Evolutionary conservation across 2,888 invertebrate genomes (phyloP), one percentile per base, ranked within the genome.

Genomic region (Myathropa florea): DNA sequence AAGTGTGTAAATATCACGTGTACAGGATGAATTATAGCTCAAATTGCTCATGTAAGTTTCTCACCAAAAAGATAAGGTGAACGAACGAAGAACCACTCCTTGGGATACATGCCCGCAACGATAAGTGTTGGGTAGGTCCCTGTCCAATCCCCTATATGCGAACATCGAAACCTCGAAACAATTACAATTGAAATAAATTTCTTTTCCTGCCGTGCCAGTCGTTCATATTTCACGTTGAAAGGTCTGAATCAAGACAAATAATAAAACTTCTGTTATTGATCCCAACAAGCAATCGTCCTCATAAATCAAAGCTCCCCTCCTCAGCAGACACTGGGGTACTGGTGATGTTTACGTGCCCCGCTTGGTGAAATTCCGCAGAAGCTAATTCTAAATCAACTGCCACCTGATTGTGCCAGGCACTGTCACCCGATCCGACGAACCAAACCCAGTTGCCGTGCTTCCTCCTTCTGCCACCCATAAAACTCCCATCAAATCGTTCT

Each of bases 401-500:
- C 68, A 72, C 59, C 36, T 12, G 24, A 57, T 68, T 77, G 85
- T 85, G 55, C 85, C 85, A 73, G 82, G 85, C 33, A 85, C 85
- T 72, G 82, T 73, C 85, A 81, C 61, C 59, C 53, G 28, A 68
- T 1, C 36, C 10, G 65, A 3, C 4, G 30, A 33, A 18, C 18
- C 46, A 4, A 18, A 7, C 46, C 18, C 46, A 46, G 6, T 3
- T 33, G 0, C 3, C 33, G 33, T 33, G 33, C 33, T 12, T 12
- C 33, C 2, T 7, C 10, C 30, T 0, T 9, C 33, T 12, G 33
- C 33, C 2, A 2, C 39, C 64, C 39, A 80, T 71, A 72, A 70
- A 81, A 84, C 46, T 76, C 36, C 63, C 59, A 77, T 81, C 76
- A 76, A 85, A 85, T 82, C 7, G 71, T 70, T 78, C 73, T 85